Percentiles rank a stretch among this genome's conserved stretches.
Evolutionary conservation across 2,888 invertebrate genomes (phyloP).

Genomic region (Piscicola geometra): DNA sequence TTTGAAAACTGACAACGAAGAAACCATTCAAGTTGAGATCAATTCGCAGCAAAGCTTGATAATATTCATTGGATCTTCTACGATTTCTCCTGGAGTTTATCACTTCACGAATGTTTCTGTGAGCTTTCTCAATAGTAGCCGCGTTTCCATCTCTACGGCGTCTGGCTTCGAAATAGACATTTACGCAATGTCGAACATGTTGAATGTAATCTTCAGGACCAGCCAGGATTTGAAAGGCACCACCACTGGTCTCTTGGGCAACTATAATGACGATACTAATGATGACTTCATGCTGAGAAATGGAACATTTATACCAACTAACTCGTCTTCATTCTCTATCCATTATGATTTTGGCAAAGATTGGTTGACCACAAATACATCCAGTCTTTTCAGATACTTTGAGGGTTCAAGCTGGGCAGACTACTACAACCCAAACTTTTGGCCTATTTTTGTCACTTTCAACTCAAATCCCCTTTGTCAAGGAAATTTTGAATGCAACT

Average conservation of each 20-base stretch:
- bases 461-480: not conserved
- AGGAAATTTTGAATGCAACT: slow-evolving; percentile 20
- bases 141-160: not conserved
- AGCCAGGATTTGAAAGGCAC: slow-evolving; percentile 17
- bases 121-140: not conserved
- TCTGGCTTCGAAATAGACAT: slow-evolving; percentile 11
- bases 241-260: slow-evolving; percentile 31
- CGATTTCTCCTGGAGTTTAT: not conserved
- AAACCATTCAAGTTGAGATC: slow-evolving; percentile 28
- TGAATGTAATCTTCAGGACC: slow-evolving; percentile 3
- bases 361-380: slow-evolving; percentile 15
- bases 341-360: slow-evolving; percentile 24
- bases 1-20: not conserved
- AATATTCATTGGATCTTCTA: not conserved
- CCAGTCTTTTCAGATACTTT: slow-evolving; percentile 25
- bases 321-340: slow-evolving; percentile 20
- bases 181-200: not conserved
- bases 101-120: slow-evolving; percentile 4
- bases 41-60: slow-evolving; percentile 11
- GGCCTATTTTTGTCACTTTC: slow-evolving; percentile 14
- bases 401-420: slow-evolving; percentile 27
- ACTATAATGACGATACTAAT: slow-evolving; percentile 31
- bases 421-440: slow-evolving; percentile 25
- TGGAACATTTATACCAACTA: slow-evolving; percentile 18
- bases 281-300: slow-evolving; percentile 33